Evolutionary conservation across 2,113 vertebrate genomes (phyloP).

Genomic region (Pygoscelis antarcticus): DNA sequence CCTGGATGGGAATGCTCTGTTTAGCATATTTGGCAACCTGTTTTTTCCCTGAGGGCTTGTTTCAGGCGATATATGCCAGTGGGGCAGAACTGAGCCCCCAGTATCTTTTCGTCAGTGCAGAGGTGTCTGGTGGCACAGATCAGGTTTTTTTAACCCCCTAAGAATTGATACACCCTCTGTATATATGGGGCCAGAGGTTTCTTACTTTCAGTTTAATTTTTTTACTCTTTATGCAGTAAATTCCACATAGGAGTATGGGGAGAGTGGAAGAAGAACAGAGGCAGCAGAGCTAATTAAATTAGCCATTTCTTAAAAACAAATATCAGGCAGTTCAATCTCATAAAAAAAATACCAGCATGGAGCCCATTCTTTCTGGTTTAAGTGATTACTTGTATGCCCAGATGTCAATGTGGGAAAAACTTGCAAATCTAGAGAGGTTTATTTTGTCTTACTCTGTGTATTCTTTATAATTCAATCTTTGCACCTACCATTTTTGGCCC

Average conservation of each 20-base stretch:
- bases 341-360: not conserved
- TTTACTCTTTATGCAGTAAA: not conserved
- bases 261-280: not conserved
- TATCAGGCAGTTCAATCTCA: not conserved
- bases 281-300: not conserved
- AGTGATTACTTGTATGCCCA: not conserved
- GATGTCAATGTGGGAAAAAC: not conserved
- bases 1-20: not conserved
- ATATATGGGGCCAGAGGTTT: not conserved
- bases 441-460: not conserved
- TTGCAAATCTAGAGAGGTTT: not conserved
- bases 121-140: not conserved
- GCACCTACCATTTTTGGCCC: not conserved
- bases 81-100: not conserved
- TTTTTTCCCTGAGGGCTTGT: not conserved
- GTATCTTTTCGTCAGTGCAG: not conserved
- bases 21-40: not conserved
- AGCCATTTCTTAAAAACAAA: conserved; percentile 18
- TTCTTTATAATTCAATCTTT: not conserved
- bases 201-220: not conserved
- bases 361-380: not conserved
- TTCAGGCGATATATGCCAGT: not conserved
- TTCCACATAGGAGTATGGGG: not conserved
- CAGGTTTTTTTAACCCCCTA: not conserved
- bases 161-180: not conserved